Conservation (phyloP, 2,888 invertebrate genomes). For the Enchytraeus crypticus region DNA sequence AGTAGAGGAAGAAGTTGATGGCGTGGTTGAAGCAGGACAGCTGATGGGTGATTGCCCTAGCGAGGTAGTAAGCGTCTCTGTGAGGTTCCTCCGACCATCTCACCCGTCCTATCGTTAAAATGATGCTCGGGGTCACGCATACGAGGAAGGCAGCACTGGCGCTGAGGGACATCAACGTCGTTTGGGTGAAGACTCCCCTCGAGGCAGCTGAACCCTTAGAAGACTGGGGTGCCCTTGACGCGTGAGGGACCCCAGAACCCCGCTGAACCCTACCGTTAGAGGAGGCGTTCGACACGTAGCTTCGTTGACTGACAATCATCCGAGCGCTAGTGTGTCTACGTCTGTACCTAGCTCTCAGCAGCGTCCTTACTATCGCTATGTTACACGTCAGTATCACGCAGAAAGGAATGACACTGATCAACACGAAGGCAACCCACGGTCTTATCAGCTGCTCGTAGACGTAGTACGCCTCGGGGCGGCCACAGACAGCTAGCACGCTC, state of each 20-base stretch:
- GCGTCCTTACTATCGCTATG: conserved; percentile 16
- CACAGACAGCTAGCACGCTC: conserved; percentile 11
- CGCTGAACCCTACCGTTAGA: too few species aligned
- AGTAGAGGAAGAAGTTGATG: conserved; percentile 25
- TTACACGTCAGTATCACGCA: conserved; percentile 21
- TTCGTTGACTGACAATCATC: not conserved
- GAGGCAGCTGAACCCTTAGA: not conserved
- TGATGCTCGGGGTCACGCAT: conserved; percentile 24
- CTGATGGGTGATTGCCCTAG: conserved; percentile 21
- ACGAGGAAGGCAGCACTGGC: conserved; percentile 23
- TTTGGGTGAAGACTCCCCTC: conserved; percentile 15
- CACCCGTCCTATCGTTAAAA: conserved; percentile 23
- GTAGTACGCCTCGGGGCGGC: conserved; percentile 14
- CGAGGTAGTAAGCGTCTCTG: conserved; percentile 16
- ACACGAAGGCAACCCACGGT: conserved; percentile 23
- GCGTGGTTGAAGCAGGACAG: conserved; percentile 19
- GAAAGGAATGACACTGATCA: conserved; percentile 17
- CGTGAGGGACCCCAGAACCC: not conserved
- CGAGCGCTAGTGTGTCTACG: not conserved
- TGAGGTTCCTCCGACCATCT: conserved; percentile 17
- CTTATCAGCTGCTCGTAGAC: conserved; percentile 20
- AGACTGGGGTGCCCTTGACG: not conserved
- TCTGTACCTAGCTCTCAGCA: conserved; percentile 1
- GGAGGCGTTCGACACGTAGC: not conserved
- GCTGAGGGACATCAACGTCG: conserved; percentile 25